A percentile compares a stretch with the other conserved stretches of the same genome.
Conservation (phyloP, 2,113 vertebrate species). For the Cyanoderma ruficeps region DNA sequence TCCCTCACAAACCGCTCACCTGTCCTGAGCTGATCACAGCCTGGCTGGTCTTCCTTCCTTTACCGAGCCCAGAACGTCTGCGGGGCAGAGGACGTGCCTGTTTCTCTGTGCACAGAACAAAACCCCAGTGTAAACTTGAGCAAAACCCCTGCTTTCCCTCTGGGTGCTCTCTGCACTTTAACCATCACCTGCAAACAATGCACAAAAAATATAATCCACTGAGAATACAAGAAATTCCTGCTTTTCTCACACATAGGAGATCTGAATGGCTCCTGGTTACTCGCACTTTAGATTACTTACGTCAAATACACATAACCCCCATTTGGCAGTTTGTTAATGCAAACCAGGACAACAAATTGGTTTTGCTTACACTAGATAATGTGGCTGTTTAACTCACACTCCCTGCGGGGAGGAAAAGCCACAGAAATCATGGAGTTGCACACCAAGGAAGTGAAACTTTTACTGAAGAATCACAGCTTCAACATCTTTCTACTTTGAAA, state of each 20-base stretch:
- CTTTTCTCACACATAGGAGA: fast-evolving
- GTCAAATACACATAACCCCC: fast-evolving
- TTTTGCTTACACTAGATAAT: not conserved
- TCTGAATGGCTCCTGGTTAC: not conserved
- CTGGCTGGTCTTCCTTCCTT: not conserved
- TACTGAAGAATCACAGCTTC: not conserved
- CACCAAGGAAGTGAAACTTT: not conserved
- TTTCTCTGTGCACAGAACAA: not conserved
- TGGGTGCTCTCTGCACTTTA: not conserved
- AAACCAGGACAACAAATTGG: too few species aligned
- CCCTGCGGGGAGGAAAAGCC: not conserved
- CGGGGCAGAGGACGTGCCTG: fast-evolving
- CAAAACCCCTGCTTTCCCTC: not conserved
- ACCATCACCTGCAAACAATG: not conserved
- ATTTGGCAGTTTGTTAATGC: not conserved
- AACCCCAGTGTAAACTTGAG: not conserved
- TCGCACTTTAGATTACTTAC: not conserved
- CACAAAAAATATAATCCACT: fast-evolving
- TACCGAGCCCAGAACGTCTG: not conserved
- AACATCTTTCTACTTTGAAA: not conserved
- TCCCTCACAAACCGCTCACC: not conserved
- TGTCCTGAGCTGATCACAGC: not conserved
- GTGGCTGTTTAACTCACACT: not conserved
- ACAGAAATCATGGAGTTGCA: not conserved
- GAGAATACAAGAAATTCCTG: fast-evolving